These are phyloP conservation scores for Dinomys branickii DNA, from an alignment of 2,113 vertebrate species.

Conservation along the genomic window DNA sequence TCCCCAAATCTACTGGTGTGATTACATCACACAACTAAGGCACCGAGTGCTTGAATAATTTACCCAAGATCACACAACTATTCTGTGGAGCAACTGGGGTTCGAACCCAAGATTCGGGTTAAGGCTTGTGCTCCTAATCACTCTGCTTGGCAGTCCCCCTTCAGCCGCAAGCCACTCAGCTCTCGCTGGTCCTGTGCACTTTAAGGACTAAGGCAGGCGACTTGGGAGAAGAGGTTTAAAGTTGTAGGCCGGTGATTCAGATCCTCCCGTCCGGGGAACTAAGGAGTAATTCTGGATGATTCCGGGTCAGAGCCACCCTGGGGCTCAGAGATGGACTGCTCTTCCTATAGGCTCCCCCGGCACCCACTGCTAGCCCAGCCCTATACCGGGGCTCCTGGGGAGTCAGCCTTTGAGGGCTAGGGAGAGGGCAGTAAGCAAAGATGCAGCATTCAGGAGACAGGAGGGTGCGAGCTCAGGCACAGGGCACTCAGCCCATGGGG, in stretches of 20 bases:
- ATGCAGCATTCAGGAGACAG: background rate
- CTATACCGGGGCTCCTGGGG: background rate
- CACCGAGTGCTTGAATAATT: slow-evolving; percentile 65
- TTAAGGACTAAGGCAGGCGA: background rate
- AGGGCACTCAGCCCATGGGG: background rate
- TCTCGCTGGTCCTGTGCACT: background rate
- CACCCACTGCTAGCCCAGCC: background rate
- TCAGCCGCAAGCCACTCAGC: background rate
- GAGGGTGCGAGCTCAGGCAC: background rate
- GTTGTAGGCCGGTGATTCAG: background rate
- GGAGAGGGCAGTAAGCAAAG: background rate
- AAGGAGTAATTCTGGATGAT: background rate
- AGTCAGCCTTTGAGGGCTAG: background rate
- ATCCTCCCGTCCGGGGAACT: background rate
- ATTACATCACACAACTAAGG: slow-evolving; percentile 60
- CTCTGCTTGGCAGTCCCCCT: background rate
- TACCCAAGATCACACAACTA: slow-evolving; percentile 64
- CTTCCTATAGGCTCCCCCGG: background rate
- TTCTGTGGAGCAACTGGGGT: slow-evolving; percentile 31
- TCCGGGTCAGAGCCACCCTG: background rate
- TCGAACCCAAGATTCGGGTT: slow-evolving; percentile 54
- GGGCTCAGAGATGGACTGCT: slow-evolving; percentile 1
- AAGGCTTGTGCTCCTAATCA: slow-evolving; percentile 51
- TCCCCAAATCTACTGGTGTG: slow-evolving; percentile 22
- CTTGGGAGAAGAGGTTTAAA: background rate